A percentile compares a stretch with the other conserved stretches of the same genome.
Conservation (phyloP, 2,797 vertebrate species). For the Micromesistius poutassou region DNA sequence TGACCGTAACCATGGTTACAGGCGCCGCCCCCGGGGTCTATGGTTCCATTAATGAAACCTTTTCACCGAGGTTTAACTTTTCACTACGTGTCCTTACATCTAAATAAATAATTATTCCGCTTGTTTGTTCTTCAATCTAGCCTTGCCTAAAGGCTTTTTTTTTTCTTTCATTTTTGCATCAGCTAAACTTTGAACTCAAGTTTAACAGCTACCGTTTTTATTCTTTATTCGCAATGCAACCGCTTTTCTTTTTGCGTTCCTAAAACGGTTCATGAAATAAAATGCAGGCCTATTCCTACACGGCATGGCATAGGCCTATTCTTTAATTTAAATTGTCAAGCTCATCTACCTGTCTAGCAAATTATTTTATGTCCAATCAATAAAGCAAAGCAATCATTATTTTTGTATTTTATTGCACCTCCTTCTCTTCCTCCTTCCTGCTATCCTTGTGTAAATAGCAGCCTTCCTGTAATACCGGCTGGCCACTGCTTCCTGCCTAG, state of each 20-base stretch:
- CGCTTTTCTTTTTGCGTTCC: neutral
- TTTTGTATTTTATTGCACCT: neutral
- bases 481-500: neutral
- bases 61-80: neutral
- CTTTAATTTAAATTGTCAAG: neutral
- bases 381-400: neutral
- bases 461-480: neutral
- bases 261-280: neutral
- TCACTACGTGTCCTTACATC: neutral
- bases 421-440: neutral
- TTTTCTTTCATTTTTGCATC: too few relatives aligned
- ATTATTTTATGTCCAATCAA: neutral
- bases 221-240: neutral
- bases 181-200: too few relatives aligned
- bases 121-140: neutral
- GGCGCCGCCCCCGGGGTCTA: neutral
- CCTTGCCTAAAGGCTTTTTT: too few relatives aligned
- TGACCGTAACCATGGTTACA: neutral
- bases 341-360: neutral
- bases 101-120: neutral
- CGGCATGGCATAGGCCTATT: too few relatives aligned
- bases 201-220: too few relatives aligned
- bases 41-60: neutral
- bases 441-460: neutral
- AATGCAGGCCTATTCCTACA: neutral